Percentiles rank a stretch among this genome's conserved stretches.
phyloP scores from a whole-genome alignment of 2,113 vertebrate genomes.

The human (Homo sapiens) region DNA sequence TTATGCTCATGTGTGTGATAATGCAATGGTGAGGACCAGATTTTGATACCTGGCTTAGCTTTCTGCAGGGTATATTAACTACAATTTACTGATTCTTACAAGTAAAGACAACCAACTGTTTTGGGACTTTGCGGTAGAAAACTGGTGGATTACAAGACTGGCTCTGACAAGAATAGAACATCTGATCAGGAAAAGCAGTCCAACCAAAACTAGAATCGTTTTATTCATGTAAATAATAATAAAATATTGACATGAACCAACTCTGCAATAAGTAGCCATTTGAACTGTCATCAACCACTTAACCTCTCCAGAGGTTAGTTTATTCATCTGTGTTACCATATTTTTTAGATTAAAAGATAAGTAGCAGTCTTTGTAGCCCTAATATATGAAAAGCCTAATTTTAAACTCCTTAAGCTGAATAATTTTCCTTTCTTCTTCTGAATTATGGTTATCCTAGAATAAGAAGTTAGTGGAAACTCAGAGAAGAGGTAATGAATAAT shows the following conservation, averaged over 20 bases:
- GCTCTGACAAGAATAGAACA: neutral
- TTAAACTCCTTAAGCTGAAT: neutral
- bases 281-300: neutral
- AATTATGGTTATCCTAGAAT: neutral
- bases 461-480: constrained; percentile 3
- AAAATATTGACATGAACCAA: neutral
- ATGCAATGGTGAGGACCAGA: neutral
- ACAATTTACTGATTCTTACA: neutral
- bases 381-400: neutral
- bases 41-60: neutral
- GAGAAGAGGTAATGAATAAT: neutral
- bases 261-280: neutral
- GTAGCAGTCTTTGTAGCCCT: neutral
- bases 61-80: neutral
- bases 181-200: neutral
- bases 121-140: neutral
- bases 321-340: neutral
- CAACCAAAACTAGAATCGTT: neutral
- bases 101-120: neutral
- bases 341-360: neutral
- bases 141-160: neutral
- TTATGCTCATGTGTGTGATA: neutral
- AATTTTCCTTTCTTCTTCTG: neutral
- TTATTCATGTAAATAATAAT: neutral
- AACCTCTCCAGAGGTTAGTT: neutral